Conservation (phyloP, 2,113 vertebrate species). For the Tiliqua scincoides region DNA sequence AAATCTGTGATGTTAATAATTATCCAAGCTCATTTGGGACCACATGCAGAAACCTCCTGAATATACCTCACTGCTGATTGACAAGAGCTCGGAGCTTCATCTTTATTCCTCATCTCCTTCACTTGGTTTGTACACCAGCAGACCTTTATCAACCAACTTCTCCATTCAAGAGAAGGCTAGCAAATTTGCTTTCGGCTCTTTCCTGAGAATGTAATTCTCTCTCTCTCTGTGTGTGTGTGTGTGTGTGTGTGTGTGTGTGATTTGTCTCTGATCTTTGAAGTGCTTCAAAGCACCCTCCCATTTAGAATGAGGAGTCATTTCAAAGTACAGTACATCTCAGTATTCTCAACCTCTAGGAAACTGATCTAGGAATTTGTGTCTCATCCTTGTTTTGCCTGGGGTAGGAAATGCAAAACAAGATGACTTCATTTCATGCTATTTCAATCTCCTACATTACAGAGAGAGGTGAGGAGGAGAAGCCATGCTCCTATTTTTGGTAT, state of each 20-base stretch:
- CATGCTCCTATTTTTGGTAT: too few relatives aligned
- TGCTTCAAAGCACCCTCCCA: background rate
- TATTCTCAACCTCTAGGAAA: background rate
- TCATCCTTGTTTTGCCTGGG: background rate
- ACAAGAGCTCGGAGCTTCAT: background rate
- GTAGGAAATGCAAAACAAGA: background rate
- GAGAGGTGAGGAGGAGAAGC: too few relatives aligned
- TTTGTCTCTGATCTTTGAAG: too few relatives aligned
- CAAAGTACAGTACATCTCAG: background rate
- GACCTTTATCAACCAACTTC: background rate
- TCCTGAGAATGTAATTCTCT: background rate
- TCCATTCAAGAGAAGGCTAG: background rate
- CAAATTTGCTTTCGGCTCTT: conserved; percentile 4
- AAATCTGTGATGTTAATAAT: background rate
- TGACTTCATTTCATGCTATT: too few relatives aligned
- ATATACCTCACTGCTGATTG: background rate
- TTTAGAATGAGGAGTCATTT: background rate
- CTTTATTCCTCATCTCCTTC: background rate
- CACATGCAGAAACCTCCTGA: background rate
- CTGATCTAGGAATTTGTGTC: background rate
- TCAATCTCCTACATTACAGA: too few relatives aligned
- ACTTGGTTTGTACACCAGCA: background rate
- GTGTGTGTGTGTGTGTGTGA: background rate
- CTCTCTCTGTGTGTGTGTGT: background rate
- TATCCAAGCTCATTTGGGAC: background rate